phyloP scores from a whole-genome alignment of 2,113 vertebrate genomes.

The Dolichotis patagonum region DNA sequence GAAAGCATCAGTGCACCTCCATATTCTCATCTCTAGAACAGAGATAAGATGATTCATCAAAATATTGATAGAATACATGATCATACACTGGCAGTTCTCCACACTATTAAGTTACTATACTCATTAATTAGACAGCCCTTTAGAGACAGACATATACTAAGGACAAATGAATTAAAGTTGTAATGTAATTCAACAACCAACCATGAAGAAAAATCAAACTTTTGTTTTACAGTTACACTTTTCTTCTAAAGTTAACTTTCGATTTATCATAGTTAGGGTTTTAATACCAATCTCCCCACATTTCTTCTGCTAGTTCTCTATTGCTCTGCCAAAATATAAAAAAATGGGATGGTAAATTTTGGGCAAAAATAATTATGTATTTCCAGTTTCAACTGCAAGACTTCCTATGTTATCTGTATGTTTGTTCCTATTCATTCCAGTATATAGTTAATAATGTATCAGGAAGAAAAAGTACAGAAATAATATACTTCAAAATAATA shows the following conservation, averaged over 20 bases:
- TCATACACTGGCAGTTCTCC: neutral
- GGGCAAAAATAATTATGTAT: conserved; percentile 7
- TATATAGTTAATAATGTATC: conserved; percentile 45
- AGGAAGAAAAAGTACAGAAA: conserved; percentile 48
- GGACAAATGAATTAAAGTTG: neutral
- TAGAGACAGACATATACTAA: neutral
- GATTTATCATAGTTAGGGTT: conserved; percentile 19
- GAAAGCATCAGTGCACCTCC: neutral
- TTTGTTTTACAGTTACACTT: conserved; percentile 19
- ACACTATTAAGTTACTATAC: neutral
- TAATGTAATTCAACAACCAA: conserved; percentile 3
- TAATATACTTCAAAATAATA: conserved; percentile 37
- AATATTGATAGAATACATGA: neutral
- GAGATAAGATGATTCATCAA: neutral
- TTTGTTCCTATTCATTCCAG: conserved; percentile 46
- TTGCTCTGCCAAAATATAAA: neutral
- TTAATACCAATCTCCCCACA: conserved; percentile 42
- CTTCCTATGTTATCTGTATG: conserved; percentile 31
- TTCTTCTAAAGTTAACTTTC: conserved; percentile 52
- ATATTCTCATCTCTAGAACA: conserved; percentile 31
- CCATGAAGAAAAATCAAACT: conserved; percentile 16
- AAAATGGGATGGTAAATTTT: conserved; percentile 25
- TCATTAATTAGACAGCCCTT: conserved; percentile 33
- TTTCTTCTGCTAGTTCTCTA: neutral
- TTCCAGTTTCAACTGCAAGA: neutral